phyloP scores from a whole-genome alignment of 1,140 invertebrate genomes.

The Drosophila sulfurigaster region DNA sequence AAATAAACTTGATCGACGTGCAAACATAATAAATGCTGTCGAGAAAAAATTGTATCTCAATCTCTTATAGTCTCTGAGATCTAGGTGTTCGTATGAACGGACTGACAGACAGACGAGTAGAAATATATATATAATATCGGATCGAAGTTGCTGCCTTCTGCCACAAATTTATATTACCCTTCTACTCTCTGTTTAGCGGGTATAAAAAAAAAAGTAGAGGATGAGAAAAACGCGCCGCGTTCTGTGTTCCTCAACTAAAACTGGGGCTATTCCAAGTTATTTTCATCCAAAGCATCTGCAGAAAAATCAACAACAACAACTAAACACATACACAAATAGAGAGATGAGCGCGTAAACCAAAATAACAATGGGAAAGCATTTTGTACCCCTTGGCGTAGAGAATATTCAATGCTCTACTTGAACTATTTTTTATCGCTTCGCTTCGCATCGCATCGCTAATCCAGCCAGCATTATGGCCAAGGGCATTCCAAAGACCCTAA shows the following conservation, averaged over 20 bases:
- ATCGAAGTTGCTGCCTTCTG: too few species aligned
- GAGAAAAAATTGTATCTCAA: too few species aligned
- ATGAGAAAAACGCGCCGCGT: slow-evolving; percentile 35
- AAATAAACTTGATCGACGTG: too few species aligned
- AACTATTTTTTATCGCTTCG: slow-evolving; percentile 23
- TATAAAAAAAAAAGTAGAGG: too few species aligned
- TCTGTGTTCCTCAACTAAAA: slow-evolving; percentile 24
- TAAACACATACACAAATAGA: neutral
- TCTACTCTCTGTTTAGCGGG: too few species aligned
- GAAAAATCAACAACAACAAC: slow-evolving; percentile 36
- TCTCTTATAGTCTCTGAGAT: too few species aligned
- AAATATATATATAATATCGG: too few species aligned
- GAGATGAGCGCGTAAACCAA: slow-evolving; percentile 7
- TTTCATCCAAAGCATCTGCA: slow-evolving; percentile 77
- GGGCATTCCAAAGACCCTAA: neutral
- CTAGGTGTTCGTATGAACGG: too few species aligned
- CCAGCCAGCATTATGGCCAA: neutral
- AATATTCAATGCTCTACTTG: slow-evolving; percentile 19
- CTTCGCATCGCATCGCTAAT: neutral
- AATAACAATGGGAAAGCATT: slow-evolving; percentile 37
- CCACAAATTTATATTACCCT: too few species aligned
- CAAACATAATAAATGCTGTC: too few species aligned
- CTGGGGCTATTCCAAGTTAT: slow-evolving; percentile 67
- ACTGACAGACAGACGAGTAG: too few species aligned
- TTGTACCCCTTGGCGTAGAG: neutral